These are phyloP conservation scores for Stegodyphus mimosarum DNA, from an alignment of 1,140 invertebrate genomes.

Conservation along the genomic window DNA sequence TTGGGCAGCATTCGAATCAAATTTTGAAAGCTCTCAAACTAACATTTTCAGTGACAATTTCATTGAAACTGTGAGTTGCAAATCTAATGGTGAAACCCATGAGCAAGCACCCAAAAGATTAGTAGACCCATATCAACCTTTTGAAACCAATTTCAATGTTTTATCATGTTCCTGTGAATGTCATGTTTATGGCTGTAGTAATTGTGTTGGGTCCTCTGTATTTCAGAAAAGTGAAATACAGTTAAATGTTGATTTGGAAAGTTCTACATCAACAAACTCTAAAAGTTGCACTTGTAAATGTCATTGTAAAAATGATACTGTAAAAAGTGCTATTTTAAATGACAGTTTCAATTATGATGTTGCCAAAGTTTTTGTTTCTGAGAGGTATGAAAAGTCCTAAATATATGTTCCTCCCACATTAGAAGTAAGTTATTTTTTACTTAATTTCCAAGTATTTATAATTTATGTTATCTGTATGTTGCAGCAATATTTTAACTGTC, in stretches of 20 bases:
- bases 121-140: slow-evolving; percentile 8
- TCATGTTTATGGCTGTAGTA: slow-evolving; percentile 25
- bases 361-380: slow-evolving; percentile 11
- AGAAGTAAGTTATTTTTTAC: no score
- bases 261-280: neutral
- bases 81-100: neutral
- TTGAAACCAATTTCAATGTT: slow-evolving; percentile 29
- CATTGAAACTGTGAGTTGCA: neutral
- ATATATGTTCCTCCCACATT: no score
- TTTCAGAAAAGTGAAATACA: slow-evolving; percentile 1
- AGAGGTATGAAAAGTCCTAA: neutral
- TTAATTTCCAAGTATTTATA: no score
- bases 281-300: slow-evolving; percentile 4
- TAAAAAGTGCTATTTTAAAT: neutral
- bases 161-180: slow-evolving; percentile 56
- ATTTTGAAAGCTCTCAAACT: slow-evolving; percentile 29
- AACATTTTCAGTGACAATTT: slow-evolving; percentile 25
- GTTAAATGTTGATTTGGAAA: neutral
- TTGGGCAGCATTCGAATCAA: slow-evolving; percentile 60
- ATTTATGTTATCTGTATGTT: no score
- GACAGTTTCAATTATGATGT: slow-evolving; percentile 12
- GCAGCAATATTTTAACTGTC: no score
- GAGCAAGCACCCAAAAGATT: slow-evolving; percentile 10
- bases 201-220: no score
- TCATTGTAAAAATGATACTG: neutral